Evolutionary conservation across 2,797 vertebrate genomes (phyloP), one percentile per base, ranked within the genome.

Genomic region (Novumbra hubbsi): DNA sequence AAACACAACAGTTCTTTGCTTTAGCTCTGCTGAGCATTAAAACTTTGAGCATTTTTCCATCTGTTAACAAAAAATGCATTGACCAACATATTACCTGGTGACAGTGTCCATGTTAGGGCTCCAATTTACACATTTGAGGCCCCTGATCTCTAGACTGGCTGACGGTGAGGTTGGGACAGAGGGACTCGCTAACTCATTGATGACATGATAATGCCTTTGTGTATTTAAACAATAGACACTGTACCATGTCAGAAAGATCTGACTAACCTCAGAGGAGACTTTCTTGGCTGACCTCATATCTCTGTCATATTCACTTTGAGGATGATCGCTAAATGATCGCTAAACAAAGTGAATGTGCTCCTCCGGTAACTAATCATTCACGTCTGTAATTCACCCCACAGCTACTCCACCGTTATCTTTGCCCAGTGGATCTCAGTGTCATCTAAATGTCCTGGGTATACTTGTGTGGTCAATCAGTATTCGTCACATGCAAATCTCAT

Each of bases 51-150:
- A 79, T 49, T 88, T 88, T 78, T 77, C 85, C 83, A 83, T 24
- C 78, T 85, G 83, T 83, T 76, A 80, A 82, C 71, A 85, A 78
- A 68, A 84, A 81, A 77, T 67, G 75, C 1, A 69, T 76, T 24
- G 48, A 71, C 76, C 84, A 87, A 90, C 86, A 79, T 86, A 87
- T 85, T 82, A 88, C 87, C 87, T 85, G 81, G 82, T 88, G 88
- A 90, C 88, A 87, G 83, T 80, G 80, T 72, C 83, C 80, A 84
- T 86, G 87, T 87, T 16, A 2, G 71, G 75, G 69, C 14, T 21
- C 70, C 64, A 8, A 65, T 84, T 86, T 81, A 71, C 73, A 48
- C 76, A 69, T 78, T 78, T 83, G 81, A 69, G 64, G 71, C 74
- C 72, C 76, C 80, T 73, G 85, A 87, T 83, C 82, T 74, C 76